These are phyloP conservation scores for Neria commutata DNA, from an alignment of 2,888 invertebrate genomes.

Conservation along the genomic window DNA sequence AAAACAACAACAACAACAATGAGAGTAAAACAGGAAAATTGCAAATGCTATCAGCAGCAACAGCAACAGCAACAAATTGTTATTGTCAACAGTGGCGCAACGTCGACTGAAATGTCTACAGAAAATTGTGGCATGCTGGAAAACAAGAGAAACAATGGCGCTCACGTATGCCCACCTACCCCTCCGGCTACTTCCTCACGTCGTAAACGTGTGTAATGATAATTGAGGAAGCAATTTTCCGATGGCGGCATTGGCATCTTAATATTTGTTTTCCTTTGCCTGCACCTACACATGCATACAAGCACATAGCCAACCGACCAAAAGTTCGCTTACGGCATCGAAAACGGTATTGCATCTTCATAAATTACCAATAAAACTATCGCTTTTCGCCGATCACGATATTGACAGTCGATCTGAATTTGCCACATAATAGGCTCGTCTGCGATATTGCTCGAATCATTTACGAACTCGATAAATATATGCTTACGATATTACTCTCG, in stretches of 20 bases:
- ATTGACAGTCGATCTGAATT: too few species aligned
- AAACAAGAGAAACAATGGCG: background rate
- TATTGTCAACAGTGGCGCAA: background rate
- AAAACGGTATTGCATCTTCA: too few species aligned
- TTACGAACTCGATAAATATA: too few species aligned
- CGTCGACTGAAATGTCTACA: background rate
- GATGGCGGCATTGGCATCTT: conserved; percentile 16
- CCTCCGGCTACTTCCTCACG: background rate
- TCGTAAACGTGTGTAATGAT: background rate
- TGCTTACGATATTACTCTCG: too few species aligned
- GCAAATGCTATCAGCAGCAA: conserved; percentile 3
- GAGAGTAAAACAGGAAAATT: background rate
- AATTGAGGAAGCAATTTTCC: conserved; percentile 19
- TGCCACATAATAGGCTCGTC: too few species aligned
- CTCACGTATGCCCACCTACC: background rate
- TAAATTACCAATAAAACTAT: too few species aligned
- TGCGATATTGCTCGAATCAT: too few species aligned
- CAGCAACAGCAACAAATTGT: conserved; percentile 1
- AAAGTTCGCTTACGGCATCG: too few species aligned
- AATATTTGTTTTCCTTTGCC: too few species aligned
- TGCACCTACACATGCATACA: too few species aligned
- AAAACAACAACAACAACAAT: background rate
- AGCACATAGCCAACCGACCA: too few species aligned
- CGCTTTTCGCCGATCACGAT: too few species aligned
- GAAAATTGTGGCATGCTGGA: background rate